Evolutionary conservation across 2,888 invertebrate species (phyloP).

Genomic region (Thyatira batis): DNA sequence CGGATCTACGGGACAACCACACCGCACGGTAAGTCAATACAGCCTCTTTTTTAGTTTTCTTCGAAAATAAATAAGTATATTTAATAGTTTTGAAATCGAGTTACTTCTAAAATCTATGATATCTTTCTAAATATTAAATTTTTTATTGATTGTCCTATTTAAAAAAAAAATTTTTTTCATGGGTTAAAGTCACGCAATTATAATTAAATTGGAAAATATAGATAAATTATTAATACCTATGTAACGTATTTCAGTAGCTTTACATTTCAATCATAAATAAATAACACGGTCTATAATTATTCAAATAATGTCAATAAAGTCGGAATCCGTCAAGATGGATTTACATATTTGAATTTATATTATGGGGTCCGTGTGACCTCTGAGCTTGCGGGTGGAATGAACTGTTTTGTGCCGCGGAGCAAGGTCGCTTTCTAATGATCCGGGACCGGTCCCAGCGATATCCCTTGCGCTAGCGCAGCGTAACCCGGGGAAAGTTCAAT

Average conservation of each 20-base stretch:
- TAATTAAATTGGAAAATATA: too few species aligned
- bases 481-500: constrained; percentile 33
- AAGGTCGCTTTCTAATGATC: constrained; percentile 75
- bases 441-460: constrained; percentile 55
- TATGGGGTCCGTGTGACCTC: constrained; percentile 26
- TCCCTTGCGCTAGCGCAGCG: neutral
- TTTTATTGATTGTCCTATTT: too few species aligned
- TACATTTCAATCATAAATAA: neutral
- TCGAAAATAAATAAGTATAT: neutral
- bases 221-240: too few species aligned
- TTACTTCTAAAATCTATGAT: neutral
- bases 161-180: neutral
- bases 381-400: constrained; percentile 61
- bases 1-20: constrained; percentile 54
- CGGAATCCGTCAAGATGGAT: constrained; percentile 12
- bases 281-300: constrained; percentile 6
- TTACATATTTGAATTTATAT: constrained; percentile 22
- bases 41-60: constrained; percentile 10
- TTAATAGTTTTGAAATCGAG: neutral
- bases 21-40: constrained; percentile 56
- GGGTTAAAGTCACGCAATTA: too few species aligned
- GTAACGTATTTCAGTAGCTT: neutral
- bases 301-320: constrained; percentile 19
- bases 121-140: too few species aligned
- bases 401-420: constrained; percentile 54